Evolutionary conservation across 2,888 invertebrate species (phyloP), one percentile per base, ranked within the genome.

Genomic region (Pasiphila rectangulata): DNA sequence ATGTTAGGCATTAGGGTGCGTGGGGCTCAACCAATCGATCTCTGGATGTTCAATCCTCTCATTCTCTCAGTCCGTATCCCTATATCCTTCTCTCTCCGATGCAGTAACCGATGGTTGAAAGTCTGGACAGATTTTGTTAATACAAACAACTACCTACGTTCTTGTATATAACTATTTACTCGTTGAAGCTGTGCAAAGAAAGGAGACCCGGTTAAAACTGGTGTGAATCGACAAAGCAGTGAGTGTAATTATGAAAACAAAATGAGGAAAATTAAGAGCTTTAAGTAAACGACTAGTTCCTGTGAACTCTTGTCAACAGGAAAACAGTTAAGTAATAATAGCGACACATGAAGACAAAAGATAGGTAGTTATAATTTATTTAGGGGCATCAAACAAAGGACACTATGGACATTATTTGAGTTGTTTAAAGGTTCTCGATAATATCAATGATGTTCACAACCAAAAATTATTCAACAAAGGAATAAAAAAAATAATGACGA

Each of bases 1-100:
- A 67, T 63, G 57, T 65, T 71, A 73, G 72, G 67, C 63, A 75
- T 77, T 49, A 74, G 83, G 81, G 83, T 76, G 80, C 63, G 68
- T 56, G 50, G 63, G 51, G 72, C 72, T 72, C 67, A 56, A 72
- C 63, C 79, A 81, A 87, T 86, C 85, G 85, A 86, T 86, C 79
- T 82, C 76, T 75, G 84, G 74, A 76, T 75, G 70, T 71, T 54
- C 54, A 54, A 67, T 56, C 51, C 56, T 71, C 81, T 60, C 75
- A 69, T 59, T 81, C 78, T 37, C 75, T 53, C 50, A 51, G 65
- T 55, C 59, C 53, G 44, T 13, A 16, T 15, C 29, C 15, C 41
- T 40, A 34, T 32, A 42, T 49, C 60, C 36, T 40, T 79, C 78
- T 71, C 75, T 44, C 59, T 76, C 63, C 39, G 58, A 54, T 67